Evolutionary conservation across 2,888 invertebrate species (phyloP).

Genomic region (Eutolmus rufibarbis): DNA sequence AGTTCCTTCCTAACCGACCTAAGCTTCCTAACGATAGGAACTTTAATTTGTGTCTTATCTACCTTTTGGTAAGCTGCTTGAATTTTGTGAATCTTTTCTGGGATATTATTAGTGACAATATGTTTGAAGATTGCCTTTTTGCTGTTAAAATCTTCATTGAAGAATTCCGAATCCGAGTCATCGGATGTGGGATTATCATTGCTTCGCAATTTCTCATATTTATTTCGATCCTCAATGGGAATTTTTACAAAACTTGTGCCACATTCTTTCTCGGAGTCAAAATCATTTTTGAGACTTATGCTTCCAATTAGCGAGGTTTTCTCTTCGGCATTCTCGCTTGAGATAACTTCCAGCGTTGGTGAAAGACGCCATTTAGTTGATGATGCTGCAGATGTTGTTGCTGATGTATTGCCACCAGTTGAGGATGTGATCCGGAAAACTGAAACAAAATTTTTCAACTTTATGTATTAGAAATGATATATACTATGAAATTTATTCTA

Average conservation of each 20-base stretch:
- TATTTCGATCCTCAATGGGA: constrained; percentile 75
- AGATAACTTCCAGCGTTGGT: constrained; percentile 60
- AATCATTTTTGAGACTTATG: constrained; percentile 55
- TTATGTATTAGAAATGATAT: constrained; percentile 60
- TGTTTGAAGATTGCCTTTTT: constrained; percentile 61
- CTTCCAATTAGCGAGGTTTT: constrained; percentile 58
- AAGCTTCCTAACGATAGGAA: constrained; percentile 63
- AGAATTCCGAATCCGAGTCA: constrained; percentile 65
- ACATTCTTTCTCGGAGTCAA: constrained; percentile 50
- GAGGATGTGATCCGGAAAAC: constrained; percentile 41
- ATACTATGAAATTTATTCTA: not conserved
- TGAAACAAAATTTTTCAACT: constrained; percentile 58
- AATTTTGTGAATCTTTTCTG: constrained; percentile 65
- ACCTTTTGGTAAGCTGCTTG: constrained; percentile 66
- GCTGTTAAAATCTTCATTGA: constrained; percentile 57
- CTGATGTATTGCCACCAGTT: not conserved
- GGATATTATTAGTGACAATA: constrained; percentile 65
- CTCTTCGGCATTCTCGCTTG: constrained; percentile 56
- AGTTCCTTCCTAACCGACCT: constrained; percentile 60
- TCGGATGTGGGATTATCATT: constrained; percentile 68
- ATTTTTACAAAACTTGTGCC: constrained; percentile 67
- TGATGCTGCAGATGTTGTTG: constrained; percentile 52
- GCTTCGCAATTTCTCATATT: constrained; percentile 77
- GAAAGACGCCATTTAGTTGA: constrained; percentile 62
- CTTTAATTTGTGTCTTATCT: constrained; percentile 60